Percentiles rank a stretch among this genome's conserved stretches.
Evolutionary conservation across 2,113 vertebrate species (phyloP).

Genomic region (Athene cunicularia): DNA sequence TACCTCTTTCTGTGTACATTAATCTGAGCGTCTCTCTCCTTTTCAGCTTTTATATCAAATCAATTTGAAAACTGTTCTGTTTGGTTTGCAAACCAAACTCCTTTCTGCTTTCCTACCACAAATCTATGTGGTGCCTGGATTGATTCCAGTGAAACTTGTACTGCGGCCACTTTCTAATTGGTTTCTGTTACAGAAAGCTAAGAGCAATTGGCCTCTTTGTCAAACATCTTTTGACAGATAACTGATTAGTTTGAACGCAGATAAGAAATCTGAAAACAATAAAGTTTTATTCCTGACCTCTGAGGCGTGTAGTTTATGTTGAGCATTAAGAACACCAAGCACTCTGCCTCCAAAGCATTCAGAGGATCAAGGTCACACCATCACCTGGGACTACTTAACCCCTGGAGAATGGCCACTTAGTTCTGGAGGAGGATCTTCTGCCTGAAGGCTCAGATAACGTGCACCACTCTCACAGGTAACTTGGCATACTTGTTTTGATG

Average conservation of each 20-base stretch:
- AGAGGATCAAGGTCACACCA: not conserved
- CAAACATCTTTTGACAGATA: not conserved
- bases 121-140: not conserved
- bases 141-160: not conserved
- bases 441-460: not conserved
- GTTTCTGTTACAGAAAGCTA: not conserved
- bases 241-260: not conserved
- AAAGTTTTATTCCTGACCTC: constrained; percentile 41
- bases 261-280: constrained; percentile 54
- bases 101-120: not conserved
- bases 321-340: not conserved
- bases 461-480: not conserved
- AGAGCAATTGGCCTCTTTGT: not conserved
- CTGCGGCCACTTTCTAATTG: not conserved
- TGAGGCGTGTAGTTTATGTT: constrained; percentile 1
- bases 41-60: not conserved
- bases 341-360: not conserved
- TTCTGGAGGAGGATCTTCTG: not conserved
- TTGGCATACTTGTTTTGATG: not conserved
- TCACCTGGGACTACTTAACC: not conserved
- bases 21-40: not conserved
- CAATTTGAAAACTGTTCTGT: not conserved
- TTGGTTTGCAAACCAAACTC: not conserved
- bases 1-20: not conserved
- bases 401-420: not conserved